Base-by-base conservation (phyloP, 2,888 invertebrate species). In the Oasisia sp. region DNA sequence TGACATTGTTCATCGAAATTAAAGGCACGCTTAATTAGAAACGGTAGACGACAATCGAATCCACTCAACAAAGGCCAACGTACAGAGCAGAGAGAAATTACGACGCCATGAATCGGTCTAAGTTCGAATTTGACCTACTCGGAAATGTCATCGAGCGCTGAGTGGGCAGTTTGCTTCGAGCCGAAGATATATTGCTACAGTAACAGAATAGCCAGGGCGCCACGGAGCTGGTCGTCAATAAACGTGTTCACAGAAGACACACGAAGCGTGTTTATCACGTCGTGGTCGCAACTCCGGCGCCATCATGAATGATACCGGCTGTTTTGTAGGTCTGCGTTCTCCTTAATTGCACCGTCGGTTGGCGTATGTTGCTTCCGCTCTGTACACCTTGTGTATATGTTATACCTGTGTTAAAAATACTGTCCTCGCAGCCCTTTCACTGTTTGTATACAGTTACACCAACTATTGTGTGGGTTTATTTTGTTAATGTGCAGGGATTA, bases 71-170 rank as follows among this genome's bases (percentile, higher is more conserved):
- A 38, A 38, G 38, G 4, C 4, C 38, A 74, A 74, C 3, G 74
- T 14, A 14, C 74, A 27, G 19, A 74, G n/a, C 74, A 27, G n/a
- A 11, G 74, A 74, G 74, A 74, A 56, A 19, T 74, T 74, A 74
- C 74, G 74, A 74, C 74, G 27, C n/a, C 74, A n/a, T 74, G 74
- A 74, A 74, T 27, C 74, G 74, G 74, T 74, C 74, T 74, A 27
- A 74, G 74, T 74, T 74, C 27, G 74, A 74, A 74, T 74, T 50
- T 74, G n/a, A 74, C 74, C 74, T 74, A 74, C 74, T 74, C 74
- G 74, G 27, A 74, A 74, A 74, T 74, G 74, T 74, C 74, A 74
- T 74, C 74, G 27, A 27, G 74, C 74, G 74, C n/a, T 27, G 74
- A 74, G 74, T 27, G 19, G 74, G n/a, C 74, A 74, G 74, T 74